These are phyloP conservation scores for Hoplodrina ambigua DNA, from an alignment of 2,888 invertebrate species.

Conservation along the genomic window DNA sequence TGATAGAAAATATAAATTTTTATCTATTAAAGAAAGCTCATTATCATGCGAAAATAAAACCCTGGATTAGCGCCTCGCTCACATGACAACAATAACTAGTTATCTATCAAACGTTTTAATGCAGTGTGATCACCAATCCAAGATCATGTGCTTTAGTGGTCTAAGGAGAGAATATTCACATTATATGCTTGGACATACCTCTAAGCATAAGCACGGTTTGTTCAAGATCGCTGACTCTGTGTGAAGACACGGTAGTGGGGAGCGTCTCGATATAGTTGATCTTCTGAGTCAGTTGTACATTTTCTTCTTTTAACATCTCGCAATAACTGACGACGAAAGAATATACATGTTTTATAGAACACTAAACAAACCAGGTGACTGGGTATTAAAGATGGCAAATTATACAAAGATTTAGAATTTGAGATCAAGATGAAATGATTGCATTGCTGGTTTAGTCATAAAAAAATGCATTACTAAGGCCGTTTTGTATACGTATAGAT, in stretches of 20 bases:
- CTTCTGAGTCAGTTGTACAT: conserved; percentile 86
- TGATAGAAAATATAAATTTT: neutral
- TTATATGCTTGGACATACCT: conserved; percentile 69
- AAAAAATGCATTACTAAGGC: neutral
- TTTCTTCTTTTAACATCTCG: conserved; percentile 91
- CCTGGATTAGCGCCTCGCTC: neutral
- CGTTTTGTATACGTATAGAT: too few species aligned
- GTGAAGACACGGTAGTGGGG: conserved; percentile 75
- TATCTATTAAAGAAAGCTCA: too few species aligned
- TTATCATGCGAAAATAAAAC: too few species aligned
- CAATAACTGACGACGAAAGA: conserved; percentile 85
- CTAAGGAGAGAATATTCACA: neutral
- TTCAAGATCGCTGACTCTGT: conserved; percentile 86
- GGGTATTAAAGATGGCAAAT: too few species aligned
- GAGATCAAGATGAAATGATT: neutral
- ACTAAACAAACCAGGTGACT: too few species aligned
- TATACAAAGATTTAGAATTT: neutral
- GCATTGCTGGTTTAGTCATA: neutral
- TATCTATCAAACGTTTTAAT: neutral
- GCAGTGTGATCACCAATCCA: neutral
- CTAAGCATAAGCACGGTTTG: conserved; percentile 87
- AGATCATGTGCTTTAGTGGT: neutral
- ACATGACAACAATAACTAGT: neutral
- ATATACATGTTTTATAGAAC: neutral
- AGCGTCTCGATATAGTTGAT: conserved; percentile 75